Percentiles rank a stretch among this genome's conserved stretches.
Evolutionary conservation across 2,888 invertebrate species (phyloP).

Genomic region (Drosophila planitibia): DNA sequence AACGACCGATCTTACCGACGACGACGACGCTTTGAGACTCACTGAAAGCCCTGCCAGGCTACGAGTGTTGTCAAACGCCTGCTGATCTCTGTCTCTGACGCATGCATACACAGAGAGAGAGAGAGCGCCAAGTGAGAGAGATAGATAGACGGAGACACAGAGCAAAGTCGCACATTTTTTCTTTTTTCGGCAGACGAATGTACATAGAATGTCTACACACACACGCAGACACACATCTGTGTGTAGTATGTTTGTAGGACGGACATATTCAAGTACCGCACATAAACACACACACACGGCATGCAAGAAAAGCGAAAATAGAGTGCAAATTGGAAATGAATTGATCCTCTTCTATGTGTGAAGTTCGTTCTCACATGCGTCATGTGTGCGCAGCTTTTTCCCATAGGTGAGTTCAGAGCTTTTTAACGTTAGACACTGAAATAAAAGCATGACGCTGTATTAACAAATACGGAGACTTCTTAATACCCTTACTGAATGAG

Average conservation of each 20-base stretch:
- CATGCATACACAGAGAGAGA: conserved; percentile 20
- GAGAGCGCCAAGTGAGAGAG: conserved; percentile 20
- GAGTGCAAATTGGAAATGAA: conserved; percentile 51
- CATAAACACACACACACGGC: not conserved
- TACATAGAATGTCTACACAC: not conserved
- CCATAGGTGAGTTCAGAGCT: conserved; percentile 65
- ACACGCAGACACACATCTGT: not conserved
- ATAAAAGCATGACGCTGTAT: conserved; percentile 9
- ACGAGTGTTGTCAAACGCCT: conserved; percentile 41
- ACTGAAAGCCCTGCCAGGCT: conserved; percentile 50
- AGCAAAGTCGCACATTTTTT: conserved; percentile 27
- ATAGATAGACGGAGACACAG: conserved; percentile 6
- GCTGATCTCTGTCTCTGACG: conserved; percentile 57
- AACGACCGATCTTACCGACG: conserved; percentile 54
- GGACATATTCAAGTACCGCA: conserved; percentile 2
- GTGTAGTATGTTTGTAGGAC: not conserved
- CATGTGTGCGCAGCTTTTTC: conserved; percentile 64
- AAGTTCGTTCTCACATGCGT: conserved; percentile 60
- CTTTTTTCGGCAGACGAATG: conserved; percentile 9
- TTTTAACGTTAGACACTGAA: conserved; percentile 22
- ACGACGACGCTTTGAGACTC: conserved; percentile 74
- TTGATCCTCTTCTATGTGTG: conserved; percentile 51
- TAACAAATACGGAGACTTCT: conserved; percentile 18
- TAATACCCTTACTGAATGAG: conserved; percentile 34
- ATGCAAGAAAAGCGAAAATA: conserved; percentile 48